Evolutionary conservation across 2,113 vertebrate species (phyloP).

Genomic region (Micromys minutus): DNA sequence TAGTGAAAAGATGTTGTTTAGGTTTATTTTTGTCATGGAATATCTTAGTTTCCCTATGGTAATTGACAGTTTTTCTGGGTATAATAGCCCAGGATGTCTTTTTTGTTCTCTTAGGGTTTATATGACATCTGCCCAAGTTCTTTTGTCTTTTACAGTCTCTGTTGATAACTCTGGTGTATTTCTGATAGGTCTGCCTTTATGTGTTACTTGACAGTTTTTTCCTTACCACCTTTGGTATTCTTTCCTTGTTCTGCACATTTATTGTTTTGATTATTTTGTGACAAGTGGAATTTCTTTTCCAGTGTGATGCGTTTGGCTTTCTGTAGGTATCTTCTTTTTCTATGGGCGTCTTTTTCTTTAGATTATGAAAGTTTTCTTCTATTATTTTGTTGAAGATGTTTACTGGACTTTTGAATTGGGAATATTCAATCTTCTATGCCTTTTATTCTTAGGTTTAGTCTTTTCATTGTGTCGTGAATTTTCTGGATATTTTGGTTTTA

Average conservation of each 20-base stretch:
- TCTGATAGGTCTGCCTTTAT: background rate
- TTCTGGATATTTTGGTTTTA: too few species aligned
- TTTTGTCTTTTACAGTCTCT: background rate
- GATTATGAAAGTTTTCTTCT: too few species aligned
- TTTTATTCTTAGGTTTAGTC: too few species aligned
- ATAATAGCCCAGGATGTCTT: background rate
- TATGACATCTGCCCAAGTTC: background rate
- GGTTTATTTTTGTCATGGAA: background rate
- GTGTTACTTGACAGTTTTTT: background rate
- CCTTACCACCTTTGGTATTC: background rate
- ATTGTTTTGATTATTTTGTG: too few species aligned
- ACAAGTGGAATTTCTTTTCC: too few species aligned
- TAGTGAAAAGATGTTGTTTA: background rate
- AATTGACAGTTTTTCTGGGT: background rate
- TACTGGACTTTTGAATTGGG: too few species aligned
- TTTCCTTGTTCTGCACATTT: background rate
- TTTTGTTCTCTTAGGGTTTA: background rate
- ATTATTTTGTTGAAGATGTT: too few species aligned
- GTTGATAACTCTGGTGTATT: background rate
- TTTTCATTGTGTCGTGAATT: too few species aligned
- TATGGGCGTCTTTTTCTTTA: too few species aligned
- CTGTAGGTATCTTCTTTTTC: too few species aligned
- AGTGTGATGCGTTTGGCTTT: rapidly evolving
- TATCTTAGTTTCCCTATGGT: background rate
- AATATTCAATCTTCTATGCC: too few species aligned